A percentile compares a stretch with the other conserved stretches of the same genome.
Conservation (phyloP, 2,888 invertebrate genomes). For the Parnassius mnemosyne region DNA sequence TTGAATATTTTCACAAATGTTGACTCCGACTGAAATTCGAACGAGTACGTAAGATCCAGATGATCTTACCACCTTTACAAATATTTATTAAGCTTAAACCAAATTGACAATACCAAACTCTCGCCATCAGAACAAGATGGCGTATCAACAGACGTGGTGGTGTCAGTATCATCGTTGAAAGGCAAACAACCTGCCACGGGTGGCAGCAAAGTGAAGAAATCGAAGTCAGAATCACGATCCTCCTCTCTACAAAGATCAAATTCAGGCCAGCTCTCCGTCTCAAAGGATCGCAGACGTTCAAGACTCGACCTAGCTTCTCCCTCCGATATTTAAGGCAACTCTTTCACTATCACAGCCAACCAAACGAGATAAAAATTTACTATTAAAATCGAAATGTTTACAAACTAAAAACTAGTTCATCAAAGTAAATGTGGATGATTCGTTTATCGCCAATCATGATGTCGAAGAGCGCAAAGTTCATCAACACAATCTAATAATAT, state of each 20-base stretch:
- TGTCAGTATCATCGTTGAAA: constrained; percentile 70
- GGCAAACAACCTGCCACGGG: constrained; percentile 76
- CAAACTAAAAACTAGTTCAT: no score
- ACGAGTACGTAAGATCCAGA: no score
- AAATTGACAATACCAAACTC: not conserved
- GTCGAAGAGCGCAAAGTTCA: no score
- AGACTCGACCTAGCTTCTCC: constrained; percentile 67
- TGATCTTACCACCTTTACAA: no score
- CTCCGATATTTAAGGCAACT: constrained; percentile 54
- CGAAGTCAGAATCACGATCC: constrained; percentile 67
- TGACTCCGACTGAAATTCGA: no score
- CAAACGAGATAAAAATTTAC: not conserved
- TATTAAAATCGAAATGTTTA: no score
- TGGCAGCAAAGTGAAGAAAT: constrained; percentile 72
- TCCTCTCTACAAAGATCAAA: constrained; percentile 70
- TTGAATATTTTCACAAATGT: no score
- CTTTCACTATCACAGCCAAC: not conserved
- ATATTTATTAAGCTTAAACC: no score
- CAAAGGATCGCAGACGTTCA: constrained; percentile 65
- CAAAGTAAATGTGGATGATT: no score
- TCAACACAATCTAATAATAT: no score
- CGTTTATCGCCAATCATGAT: no score
- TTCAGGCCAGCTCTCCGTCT: constrained; percentile 63
- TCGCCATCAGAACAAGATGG: constrained; percentile 61
- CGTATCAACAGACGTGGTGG: constrained; percentile 62